Percentiles rank a stretch among this genome's conserved stretches.
Conservation (phyloP, 2,113 vertebrate species). For the Anolis sagrei region DNA sequence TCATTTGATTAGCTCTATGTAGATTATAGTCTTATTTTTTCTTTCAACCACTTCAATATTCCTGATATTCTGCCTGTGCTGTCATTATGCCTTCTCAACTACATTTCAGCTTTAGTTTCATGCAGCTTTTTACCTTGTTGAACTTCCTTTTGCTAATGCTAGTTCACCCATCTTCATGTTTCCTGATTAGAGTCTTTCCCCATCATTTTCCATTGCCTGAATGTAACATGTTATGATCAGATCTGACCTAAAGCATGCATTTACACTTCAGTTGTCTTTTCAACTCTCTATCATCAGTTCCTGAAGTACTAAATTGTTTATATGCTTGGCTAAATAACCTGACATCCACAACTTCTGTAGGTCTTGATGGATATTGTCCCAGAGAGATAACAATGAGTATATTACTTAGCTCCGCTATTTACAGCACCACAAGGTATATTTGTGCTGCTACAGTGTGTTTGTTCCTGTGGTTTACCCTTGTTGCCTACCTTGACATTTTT, state of each 20-base stretch:
- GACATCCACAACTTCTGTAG: neutral
- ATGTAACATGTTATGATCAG: neutral
- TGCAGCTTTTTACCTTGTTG: neutral
- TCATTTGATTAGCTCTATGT: too few relatives aligned
- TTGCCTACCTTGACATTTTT: constrained; percentile 12
- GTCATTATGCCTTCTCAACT: neutral
- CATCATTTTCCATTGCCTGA: neutral
- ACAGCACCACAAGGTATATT: neutral
- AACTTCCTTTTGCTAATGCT: neutral
- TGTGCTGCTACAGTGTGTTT: constrained; percentile 7
- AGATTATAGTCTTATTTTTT: too few relatives aligned
- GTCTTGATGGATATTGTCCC: neutral
- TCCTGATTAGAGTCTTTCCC: neutral
- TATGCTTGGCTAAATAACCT: neutral
- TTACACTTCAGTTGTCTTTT: neutral
- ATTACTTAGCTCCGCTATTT: neutral
- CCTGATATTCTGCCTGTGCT: neutral
- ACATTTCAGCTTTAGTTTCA: neutral
- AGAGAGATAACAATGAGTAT: neutral
- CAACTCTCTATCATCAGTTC: neutral
- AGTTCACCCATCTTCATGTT: too few relatives aligned
- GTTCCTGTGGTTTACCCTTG: neutral
- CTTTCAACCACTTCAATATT: too few relatives aligned
- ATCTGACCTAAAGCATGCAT: neutral
- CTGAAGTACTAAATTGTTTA: neutral